Conservation (phyloP, 2,797 vertebrate species). For the Telmatherina bonti region DNA sequence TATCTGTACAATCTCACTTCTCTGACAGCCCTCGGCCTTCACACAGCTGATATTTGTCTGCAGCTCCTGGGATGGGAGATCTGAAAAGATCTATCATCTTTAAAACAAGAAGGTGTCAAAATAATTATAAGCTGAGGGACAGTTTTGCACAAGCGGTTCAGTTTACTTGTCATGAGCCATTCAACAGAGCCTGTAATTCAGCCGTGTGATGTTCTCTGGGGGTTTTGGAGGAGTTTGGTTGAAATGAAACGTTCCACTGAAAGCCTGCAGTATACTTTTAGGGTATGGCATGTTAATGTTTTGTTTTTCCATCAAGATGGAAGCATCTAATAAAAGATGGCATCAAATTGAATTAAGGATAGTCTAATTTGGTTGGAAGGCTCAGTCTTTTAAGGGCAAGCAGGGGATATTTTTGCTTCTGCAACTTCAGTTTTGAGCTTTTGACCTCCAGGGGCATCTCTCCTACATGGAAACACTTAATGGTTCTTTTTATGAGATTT, state of each 20-base stretch:
- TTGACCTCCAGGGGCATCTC: too few relatives aligned
- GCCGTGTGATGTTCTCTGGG: background rate
- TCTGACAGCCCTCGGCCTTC: background rate
- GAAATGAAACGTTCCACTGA: too few relatives aligned
- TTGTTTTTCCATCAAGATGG: background rate
- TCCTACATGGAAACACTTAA: too few relatives aligned
- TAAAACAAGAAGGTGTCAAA: conserved; percentile 7
- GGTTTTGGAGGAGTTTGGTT: too few relatives aligned
- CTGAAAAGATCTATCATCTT: background rate
- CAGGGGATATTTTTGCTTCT: too few relatives aligned
- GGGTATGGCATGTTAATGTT: too few relatives aligned
- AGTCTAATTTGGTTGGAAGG: background rate
- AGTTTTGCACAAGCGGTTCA: conserved; percentile 2
- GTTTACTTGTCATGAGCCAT: background rate
- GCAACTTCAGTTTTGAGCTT: too few relatives aligned
- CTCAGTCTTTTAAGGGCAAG: too few relatives aligned
- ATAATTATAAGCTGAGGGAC: background rate
- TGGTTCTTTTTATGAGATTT: too few relatives aligned
- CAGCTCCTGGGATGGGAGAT: background rate
- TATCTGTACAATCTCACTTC: conserved; percentile 1
- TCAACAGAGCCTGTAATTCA: background rate
- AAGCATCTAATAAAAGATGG: background rate
- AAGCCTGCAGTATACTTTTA: too few relatives aligned
- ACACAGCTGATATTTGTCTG: background rate
- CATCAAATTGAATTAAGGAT: conserved; percentile 13